Evolutionary conservation across 2,888 invertebrate species (phyloP).

Genomic region (Trachelus iudaicus): DNA sequence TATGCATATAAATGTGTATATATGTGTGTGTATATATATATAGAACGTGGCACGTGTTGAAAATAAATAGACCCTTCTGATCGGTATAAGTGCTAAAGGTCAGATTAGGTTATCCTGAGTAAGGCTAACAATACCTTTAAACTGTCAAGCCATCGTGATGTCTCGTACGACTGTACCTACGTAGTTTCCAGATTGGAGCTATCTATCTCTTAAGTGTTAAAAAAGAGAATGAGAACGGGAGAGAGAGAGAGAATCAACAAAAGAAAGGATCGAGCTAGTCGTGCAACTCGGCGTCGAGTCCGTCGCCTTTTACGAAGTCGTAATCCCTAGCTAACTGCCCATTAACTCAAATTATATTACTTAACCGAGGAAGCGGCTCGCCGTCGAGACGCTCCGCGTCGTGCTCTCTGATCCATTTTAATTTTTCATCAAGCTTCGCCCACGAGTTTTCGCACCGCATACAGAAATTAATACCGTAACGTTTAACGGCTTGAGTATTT

Average conservation of each 20-base stretch:
- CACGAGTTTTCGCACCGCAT: not conserved
- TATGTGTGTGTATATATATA: too few relatives aligned
- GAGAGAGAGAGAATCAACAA: not conserved
- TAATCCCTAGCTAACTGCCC: not conserved
- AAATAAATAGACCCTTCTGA: too few relatives aligned
- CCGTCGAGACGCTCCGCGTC: not conserved
- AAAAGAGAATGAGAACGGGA: too few relatives aligned
- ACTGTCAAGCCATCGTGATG: not conserved
- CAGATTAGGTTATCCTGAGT: not conserved
- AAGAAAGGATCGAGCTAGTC: not conserved
- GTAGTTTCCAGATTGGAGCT: not conserved
- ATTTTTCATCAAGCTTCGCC: not conserved
- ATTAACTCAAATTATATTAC: not conserved
- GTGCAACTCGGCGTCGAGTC: not conserved
- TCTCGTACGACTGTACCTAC: not conserved
- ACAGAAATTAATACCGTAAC: not conserved
- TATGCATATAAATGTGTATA: too few relatives aligned
- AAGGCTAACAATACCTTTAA: not conserved
- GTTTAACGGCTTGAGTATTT: too few relatives aligned
- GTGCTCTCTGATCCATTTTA: not conserved
- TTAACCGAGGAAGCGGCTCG: not conserved
- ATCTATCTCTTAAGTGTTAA: not conserved
- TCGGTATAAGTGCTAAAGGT: not conserved
- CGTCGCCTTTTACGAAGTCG: not conserved
- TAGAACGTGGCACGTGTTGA: too few relatives aligned